Base-by-base conservation (phyloP, 2,888 invertebrate genomes). In the Phaonia tiefii region DNA sequence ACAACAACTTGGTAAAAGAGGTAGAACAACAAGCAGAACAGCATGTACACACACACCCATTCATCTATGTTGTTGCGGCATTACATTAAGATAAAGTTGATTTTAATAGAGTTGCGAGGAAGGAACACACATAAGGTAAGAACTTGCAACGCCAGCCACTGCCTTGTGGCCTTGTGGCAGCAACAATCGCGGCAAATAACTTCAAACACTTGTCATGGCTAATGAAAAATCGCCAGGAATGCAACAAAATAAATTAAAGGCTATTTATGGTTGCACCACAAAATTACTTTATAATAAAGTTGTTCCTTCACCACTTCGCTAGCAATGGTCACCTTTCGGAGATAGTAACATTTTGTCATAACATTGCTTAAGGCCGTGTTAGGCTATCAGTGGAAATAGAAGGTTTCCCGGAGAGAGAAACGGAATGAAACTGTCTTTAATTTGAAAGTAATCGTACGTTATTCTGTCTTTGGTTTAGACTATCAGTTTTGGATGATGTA, bases 61-160 rank as follows among this genome's bases (percentile, higher is more conserved):
- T 22, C 25, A 54, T 49, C 7, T 42, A 15, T 7, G 42, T 56
- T 70, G 11, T 67, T 71, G 78, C 74, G 77, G 74, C 58, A 81
- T 67, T 58, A 63, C 77, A 71, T 58, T 67, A 81, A 78, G 78
- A 78, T 78, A 56, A 81, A 81, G 75, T 81, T 71, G 81, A 78
- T 81, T 81, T 81, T 81, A 81, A 81, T 81, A 78, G 78, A 81
- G 81, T 81, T 81, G 72, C 81, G 72, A 81, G 44, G 51, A 46
- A 51, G 20, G n/a, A n/a, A n/a, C n/a, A n/a, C n/a, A n/a, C n/a
- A n/a, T n/a, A n/a, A n/a, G n/a, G 49, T 44, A 72, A 71, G 31
- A 5, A 31, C 31, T 67, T 49, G 60, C 44, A 31, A 31, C 71
- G 58, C 66, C 22, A 46, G 44, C 65, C 3, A 42, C 37, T 42